These are phyloP conservation scores for Menidia beryllina DNA, from an alignment of 2,113 vertebrate species.

Conservation along the genomic window DNA sequence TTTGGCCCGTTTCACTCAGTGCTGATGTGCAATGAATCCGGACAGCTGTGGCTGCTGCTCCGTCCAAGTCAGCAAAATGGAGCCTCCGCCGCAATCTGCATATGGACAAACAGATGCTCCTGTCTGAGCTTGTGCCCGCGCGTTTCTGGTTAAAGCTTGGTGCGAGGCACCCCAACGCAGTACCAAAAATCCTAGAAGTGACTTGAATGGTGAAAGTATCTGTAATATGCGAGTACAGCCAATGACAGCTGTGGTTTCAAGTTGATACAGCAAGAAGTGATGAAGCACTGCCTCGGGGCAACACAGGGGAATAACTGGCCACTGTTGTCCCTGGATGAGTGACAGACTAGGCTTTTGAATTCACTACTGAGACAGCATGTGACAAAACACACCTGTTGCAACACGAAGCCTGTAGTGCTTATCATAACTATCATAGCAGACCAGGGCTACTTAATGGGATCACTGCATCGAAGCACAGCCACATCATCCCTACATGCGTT, in stretches of 20 bases:
- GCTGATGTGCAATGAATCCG: constrained; percentile 59
- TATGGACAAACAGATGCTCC: constrained; percentile 69
- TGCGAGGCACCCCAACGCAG: constrained; percentile 22
- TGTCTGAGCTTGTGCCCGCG: constrained; percentile 58
- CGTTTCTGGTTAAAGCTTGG: constrained; percentile 36
- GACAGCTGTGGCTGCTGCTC: constrained; percentile 62
- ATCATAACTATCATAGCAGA: constrained; percentile 42
- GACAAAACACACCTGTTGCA: constrained; percentile 55
- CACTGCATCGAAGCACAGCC: constrained; percentile 48
- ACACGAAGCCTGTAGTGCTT: constrained; percentile 34
- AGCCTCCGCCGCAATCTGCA: constrained; percentile 64
- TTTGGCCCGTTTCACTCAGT: constrained; percentile 50
- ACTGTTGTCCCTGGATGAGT: constrained; percentile 51
- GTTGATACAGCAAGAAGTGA: constrained; percentile 16
- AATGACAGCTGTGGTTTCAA: constrained; percentile 13
- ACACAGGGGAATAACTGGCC: constrained; percentile 42
- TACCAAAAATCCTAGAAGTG: constrained; percentile 6
- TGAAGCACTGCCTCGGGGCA: constrained; percentile 48
- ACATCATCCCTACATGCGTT: constrained; percentile 58
- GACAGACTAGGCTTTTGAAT: constrained; percentile 48
- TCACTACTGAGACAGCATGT: constrained; percentile 49
- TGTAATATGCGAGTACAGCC: background rate
- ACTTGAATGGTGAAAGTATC: constrained; percentile 15
- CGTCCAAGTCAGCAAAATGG: constrained; percentile 60
- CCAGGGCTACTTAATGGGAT: constrained; percentile 38